Evolutionary conservation across 2,797 vertebrate genomes (phyloP), one percentile per base, ranked within the genome.

Genomic region (Urophycis tenuis): DNA sequence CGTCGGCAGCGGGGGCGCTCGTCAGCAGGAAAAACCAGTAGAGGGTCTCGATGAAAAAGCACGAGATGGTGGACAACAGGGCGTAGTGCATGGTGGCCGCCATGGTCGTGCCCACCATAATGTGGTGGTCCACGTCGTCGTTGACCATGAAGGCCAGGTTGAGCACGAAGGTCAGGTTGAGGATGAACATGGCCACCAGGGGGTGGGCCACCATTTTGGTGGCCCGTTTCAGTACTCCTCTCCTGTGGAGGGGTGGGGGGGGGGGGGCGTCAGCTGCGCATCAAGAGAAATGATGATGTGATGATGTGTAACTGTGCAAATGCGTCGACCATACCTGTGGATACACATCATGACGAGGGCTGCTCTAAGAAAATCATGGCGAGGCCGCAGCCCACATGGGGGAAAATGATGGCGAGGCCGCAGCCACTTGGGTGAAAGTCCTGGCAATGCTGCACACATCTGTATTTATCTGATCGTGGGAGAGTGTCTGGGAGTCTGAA

Each of bases 41-140:
- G 19, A 92, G 75, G 19, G 85, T 87, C 85, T 91, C 74, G 6
- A 91, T 74, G 22, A 88, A 86, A 81, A 91, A 91, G 88, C 90
- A 93, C 79, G 60, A 86, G 35, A 89, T 87, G 1, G 90, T 88
- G 70, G 86, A 77, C 74, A 92, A 19, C 87, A 91, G 80, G 25
- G 80, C 75, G 79, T 88, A 91, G 75, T 91, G 91, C 86, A 91
- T 82, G 11, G 76, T 0, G 0, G 82, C 86, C 11, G 88, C 90
- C 3, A 84, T 80, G 8, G 34, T n/a, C n/a, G n/a, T n/a, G n/a
- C n/a, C n/a, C n/a, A n/a, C n/a, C n/a, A n/a, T n/a, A n/a, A n/a
- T n/a, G n/a, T n/a, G n/a, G n/a, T n/a, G n/a, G n/a, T n/a, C 10
- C 35, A 85, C 72, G 2, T 89, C 91, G 0, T 71, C 64, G 1